A percentile compares a stretch with the other conserved stretches of the same genome.
Conservation (phyloP, 1,140 invertebrate genomes). For the Mamestra configurata region DNA sequence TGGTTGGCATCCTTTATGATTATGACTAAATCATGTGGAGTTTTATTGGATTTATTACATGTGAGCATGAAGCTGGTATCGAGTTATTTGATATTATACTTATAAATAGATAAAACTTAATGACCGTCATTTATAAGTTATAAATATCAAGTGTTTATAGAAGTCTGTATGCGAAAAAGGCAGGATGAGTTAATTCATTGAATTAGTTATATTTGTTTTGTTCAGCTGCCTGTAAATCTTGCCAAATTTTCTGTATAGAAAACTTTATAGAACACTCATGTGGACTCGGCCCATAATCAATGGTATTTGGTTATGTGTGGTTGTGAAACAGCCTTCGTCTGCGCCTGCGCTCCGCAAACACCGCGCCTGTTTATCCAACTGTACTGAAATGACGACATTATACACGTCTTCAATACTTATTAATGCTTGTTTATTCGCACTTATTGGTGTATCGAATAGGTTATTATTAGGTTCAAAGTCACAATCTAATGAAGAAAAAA, state of each 20-base stretch:
- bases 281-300: slow-evolving; percentile 41
- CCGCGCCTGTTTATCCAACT: slow-evolving; percentile 43
- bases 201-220: neutral
- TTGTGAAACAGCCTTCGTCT: slow-evolving; percentile 55
- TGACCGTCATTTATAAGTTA: neutral
- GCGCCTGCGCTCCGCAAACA: slow-evolving; percentile 37
- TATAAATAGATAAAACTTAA: slow-evolving; percentile 14
- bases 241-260: neutral
- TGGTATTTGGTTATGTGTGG: slow-evolving; percentile 49
- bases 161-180: neutral
- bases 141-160: neutral
- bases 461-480: slow-evolving; percentile 2
- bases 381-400: slow-evolving; percentile 33
- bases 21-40: slow-evolving; percentile 2
- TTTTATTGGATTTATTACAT: slow-evolving; percentile 9
- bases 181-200: neutral
- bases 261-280: neutral
- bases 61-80: neutral
- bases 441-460: slow-evolving; percentile 37
- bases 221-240: neutral
- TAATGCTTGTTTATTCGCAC: slow-evolving; percentile 9
- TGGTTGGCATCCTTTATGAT: too few species aligned
- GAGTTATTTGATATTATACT: neutral
- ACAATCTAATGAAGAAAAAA: neutral
- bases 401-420: neutral